phyloP scores from a whole-genome alignment of 2,113 vertebrate genomes.

The Desmodus rotundus region DNA sequence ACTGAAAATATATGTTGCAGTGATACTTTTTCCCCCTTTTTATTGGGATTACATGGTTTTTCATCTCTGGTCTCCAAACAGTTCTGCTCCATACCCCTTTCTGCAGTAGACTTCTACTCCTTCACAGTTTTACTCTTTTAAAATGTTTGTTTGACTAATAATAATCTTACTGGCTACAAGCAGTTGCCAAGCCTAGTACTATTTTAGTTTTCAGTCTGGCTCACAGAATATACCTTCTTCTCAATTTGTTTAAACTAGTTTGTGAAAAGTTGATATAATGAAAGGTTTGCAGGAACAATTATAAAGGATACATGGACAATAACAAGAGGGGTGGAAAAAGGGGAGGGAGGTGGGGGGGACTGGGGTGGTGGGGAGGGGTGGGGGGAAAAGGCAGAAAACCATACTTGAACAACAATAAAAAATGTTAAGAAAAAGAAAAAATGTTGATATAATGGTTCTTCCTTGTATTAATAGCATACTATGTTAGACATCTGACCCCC shows the following conservation, averaged over 20 bases:
- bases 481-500: not conserved
- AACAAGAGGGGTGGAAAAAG: no score
- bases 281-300: no score
- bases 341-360: no score
- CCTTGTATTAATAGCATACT: not conserved
- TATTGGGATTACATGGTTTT: no score
- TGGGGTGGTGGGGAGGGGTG: no score
- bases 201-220: not conserved
- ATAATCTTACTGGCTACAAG: not conserved
- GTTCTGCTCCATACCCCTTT: not conserved
- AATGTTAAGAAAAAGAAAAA: no score
- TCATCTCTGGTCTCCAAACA: not conserved
- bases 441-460: not conserved
- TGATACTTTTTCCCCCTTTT: not conserved
- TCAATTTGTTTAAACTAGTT: not conserved
- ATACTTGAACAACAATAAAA: no score
- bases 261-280: not conserved
- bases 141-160: not conserved
- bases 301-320: no score
- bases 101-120: not conserved
- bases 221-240: not conserved
- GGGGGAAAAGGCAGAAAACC: no score
- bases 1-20: not conserved
- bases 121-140: not conserved
- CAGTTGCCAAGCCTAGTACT: not conserved